These are phyloP conservation scores for Tapirus terrestris DNA, from an alignment of 2,113 vertebrate genomes.

Conservation along the genomic window DNA sequence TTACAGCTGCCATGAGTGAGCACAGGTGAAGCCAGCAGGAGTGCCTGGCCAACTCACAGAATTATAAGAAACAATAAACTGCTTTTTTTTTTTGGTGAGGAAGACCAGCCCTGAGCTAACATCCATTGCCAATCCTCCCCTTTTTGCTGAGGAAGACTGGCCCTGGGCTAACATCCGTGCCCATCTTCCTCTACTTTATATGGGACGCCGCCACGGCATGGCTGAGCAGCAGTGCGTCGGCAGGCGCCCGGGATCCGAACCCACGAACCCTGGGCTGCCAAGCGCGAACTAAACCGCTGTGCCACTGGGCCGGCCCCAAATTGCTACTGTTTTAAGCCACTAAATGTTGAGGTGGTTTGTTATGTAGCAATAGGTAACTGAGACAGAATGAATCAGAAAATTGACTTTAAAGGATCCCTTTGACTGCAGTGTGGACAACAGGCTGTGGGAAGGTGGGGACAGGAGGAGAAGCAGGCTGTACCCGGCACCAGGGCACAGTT, in stretches of 20 bases:
- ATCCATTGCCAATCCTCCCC: no score
- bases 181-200: no score
- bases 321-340: neutral
- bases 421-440: neutral
- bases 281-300: no score
- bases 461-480: neutral
- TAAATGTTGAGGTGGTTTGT: neutral
- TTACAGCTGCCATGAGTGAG: neutral
- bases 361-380: neutral
- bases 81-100: neutral
- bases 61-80: neutral
- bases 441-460: neutral
- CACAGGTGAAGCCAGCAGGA: neutral
- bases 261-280: no score
- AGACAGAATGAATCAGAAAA: neutral
- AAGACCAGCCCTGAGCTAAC: no score
- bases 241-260: no score
- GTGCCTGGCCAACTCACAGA: neutral
- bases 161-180: no score
- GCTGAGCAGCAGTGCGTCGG: no score
- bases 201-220: no score
- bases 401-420: neutral
- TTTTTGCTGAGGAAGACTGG: no score
- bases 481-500: neutral
- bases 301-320: no score